These are phyloP conservation scores for Bradypodion ventrale DNA, from an alignment of 2,797 vertebrate species.

Conservation along the genomic window DNA sequence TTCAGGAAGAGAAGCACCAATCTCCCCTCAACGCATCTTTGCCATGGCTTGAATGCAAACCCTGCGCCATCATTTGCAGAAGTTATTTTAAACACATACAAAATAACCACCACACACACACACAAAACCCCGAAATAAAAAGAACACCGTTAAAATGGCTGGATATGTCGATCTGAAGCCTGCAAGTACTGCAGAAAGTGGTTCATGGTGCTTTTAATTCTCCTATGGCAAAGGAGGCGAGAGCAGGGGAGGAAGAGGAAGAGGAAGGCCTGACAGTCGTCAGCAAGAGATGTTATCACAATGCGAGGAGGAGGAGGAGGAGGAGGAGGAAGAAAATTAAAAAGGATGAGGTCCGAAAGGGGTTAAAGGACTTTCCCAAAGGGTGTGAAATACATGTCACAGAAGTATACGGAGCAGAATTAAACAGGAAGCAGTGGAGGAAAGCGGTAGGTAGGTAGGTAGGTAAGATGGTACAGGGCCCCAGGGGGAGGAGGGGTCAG, in stretches of 20 bases:
- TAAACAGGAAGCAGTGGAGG: slow-evolving; percentile 51
- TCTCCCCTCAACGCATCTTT: slow-evolving; percentile 61
- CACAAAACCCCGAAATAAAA: slow-evolving; percentile 30
- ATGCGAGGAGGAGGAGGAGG: slow-evolving; percentile 22
- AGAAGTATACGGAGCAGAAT: slow-evolving; percentile 49
- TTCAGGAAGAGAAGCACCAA: fast-evolving
- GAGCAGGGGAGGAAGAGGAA: slow-evolving; percentile 5
- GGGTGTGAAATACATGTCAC: slow-evolving; percentile 29
- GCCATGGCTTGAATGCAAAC: slow-evolving; percentile 62
- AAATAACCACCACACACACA: slow-evolving; percentile 26
- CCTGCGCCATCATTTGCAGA: slow-evolving; percentile 60
- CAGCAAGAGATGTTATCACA: slow-evolving; percentile 76
- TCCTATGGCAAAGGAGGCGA: slow-evolving; percentile 43
- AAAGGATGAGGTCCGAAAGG: slow-evolving; percentile 66
- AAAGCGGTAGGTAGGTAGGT: no score
- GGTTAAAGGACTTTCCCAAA: slow-evolving; percentile 72
- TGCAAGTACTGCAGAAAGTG: slow-evolving; percentile 61
- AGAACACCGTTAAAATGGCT: slow-evolving; percentile 59
- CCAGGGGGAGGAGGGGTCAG: background rate
- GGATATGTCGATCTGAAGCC: slow-evolving; percentile 66
- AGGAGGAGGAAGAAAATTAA: slow-evolving; percentile 51
- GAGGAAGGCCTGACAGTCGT: slow-evolving; percentile 39
- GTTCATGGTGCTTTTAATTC: slow-evolving; percentile 57
- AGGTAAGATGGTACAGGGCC: no score
- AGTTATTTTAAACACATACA: slow-evolving; percentile 11